These are phyloP conservation scores for Smittia aterrima DNA, from an alignment of 2,888 invertebrate species.

Conservation along the genomic window DNA sequence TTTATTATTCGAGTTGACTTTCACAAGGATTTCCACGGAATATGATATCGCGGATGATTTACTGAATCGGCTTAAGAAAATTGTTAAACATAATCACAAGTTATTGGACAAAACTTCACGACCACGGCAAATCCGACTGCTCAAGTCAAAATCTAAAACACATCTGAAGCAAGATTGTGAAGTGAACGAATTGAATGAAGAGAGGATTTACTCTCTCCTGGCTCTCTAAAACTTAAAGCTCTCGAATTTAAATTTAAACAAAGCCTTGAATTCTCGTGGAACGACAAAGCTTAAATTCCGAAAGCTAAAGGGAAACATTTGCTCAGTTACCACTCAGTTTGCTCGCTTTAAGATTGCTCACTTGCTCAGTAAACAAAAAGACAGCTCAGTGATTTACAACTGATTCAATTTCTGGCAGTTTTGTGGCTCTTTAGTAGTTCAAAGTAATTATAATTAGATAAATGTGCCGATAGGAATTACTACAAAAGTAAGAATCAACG, in stretches of 20 bases:
- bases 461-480: conserved; percentile 24
- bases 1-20: neutral
- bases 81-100: neutral
- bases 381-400: conserved; percentile 31
- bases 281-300: too few relatives aligned
- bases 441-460: conserved; percentile 11
- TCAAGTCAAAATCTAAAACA: neutral
- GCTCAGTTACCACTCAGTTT: too few relatives aligned
- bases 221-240: too few relatives aligned
- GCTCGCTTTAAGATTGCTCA: neutral
- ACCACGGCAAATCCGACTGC: neutral
- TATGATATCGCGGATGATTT: too few relatives aligned
- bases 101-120: neutral
- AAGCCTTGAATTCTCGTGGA: too few relatives aligned
- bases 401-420: neutral
- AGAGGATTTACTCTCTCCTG: too few relatives aligned
- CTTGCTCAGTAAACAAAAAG: neutral
- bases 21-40: too few relatives aligned
- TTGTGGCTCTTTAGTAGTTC: neutral
- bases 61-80: neutral
- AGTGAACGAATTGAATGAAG: too few relatives aligned
- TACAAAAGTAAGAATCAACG: neutral
- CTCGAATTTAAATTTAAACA: too few relatives aligned
- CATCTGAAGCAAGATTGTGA: neutral
- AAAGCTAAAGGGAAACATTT: too few relatives aligned